Conservation (phyloP, 2,797 vertebrate genomes). For the Tympanoctomys barrerae region DNA sequence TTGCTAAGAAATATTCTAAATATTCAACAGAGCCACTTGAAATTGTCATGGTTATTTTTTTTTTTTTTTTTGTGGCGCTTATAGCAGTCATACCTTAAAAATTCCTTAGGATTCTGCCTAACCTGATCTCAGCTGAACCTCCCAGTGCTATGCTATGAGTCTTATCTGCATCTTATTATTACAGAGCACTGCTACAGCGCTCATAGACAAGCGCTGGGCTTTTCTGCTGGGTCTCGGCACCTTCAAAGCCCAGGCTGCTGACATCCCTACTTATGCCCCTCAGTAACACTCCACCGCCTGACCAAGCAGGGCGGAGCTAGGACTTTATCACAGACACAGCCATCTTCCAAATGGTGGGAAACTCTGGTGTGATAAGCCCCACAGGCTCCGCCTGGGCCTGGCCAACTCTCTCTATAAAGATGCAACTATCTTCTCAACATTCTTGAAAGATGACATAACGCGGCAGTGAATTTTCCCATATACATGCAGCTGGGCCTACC, state of each 20-base stretch:
- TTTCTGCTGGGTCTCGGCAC: background rate
- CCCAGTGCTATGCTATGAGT: background rate
- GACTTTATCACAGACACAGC: background rate
- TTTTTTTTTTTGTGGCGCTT: background rate
- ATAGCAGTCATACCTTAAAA: background rate
- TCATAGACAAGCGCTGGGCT: background rate
- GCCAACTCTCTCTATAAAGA: background rate
- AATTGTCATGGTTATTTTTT: background rate
- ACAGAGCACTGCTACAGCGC: background rate
- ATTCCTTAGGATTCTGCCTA: background rate
- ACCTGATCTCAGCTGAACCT: background rate
- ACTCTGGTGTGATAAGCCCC: background rate
- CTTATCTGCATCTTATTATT: background rate
- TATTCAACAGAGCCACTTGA: background rate
- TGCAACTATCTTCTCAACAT: background rate
- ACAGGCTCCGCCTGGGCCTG: background rate
- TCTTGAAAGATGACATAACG: background rate
- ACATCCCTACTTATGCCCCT: background rate
- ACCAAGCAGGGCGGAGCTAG: background rate
- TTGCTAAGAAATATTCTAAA: background rate
- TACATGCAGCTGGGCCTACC: too few species aligned
- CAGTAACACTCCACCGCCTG: background rate
- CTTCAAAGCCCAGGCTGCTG: background rate
- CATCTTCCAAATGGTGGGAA: background rate
- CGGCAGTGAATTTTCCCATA: background rate